A percentile compares a stretch with the other conserved stretches of the same genome.
Conservation (phyloP, 2,113 vertebrate species). For the Cercocebus atys region DNA sequence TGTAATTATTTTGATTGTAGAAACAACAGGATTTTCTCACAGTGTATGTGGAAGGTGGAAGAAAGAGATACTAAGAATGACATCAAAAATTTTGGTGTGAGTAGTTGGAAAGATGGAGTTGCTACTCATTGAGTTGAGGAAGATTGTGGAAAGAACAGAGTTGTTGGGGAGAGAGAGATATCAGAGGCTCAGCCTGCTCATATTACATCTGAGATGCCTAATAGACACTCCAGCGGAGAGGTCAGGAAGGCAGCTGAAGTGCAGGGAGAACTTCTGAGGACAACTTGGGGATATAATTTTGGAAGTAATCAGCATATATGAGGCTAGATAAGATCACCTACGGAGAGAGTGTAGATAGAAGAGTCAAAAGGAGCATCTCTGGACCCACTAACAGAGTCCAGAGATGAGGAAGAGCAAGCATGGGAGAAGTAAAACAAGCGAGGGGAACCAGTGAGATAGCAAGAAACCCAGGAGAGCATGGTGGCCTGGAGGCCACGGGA, state of each 20-base stretch:
- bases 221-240: background rate
- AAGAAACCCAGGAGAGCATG: background rate
- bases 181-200: background rate
- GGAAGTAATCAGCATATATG: background rate
- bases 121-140: background rate
- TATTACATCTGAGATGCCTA: background rate
- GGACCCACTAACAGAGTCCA: background rate
- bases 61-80: background rate
- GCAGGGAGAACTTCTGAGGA: background rate
- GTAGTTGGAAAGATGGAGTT: background rate
- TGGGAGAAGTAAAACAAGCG: background rate
- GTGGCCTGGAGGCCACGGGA: background rate
- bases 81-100: background rate
- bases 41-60: background rate
- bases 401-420: background rate
- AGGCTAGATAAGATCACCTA: background rate
- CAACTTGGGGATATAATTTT: background rate
- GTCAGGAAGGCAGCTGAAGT: background rate
- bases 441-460: background rate
- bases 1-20: background rate
- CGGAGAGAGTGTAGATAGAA: background rate
- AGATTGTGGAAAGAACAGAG: background rate
- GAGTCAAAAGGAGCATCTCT: background rate
- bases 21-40: slow-evolving; percentile 31
- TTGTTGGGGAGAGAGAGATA: background rate